phyloP scores from a whole-genome alignment of 2,113 vertebrate species.

The Epinephelus moara region DNA sequence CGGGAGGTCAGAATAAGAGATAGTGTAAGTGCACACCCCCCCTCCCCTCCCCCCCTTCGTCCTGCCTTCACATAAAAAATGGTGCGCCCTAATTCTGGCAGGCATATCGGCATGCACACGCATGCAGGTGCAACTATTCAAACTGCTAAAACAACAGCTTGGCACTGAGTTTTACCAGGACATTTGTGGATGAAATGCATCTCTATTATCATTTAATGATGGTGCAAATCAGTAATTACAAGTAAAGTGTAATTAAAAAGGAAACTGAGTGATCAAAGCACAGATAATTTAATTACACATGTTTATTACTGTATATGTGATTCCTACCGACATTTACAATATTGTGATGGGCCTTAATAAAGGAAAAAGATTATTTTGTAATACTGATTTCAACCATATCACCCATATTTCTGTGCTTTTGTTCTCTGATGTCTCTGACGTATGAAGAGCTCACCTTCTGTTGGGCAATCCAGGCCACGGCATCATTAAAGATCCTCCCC shows the following conservation, averaged over 20 bases:
- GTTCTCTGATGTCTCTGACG: neutral
- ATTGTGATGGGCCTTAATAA: neutral
- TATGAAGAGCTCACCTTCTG: conserved; percentile 88
- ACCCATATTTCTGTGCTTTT: neutral
- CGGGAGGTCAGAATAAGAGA: conserved; percentile 64
- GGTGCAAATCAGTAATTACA: neutral
- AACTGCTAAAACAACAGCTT: conserved; percentile 8
- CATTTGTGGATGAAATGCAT: neutral
- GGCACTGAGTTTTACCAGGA: conserved; percentile 6
- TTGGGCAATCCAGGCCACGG: conserved; percentile 91
- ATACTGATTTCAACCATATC: neutral
- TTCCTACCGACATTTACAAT: neutral
- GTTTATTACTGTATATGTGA: neutral
- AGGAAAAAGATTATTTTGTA: too few relatives aligned
- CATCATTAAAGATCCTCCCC: conserved; percentile 86
- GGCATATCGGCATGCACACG: conserved; percentile 21
- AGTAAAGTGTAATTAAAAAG: neutral
- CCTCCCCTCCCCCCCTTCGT: neutral
- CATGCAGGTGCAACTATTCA: conserved; percentile 27
- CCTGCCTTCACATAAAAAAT: conserved; percentile 4
- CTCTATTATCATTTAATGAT: neutral
- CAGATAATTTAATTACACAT: too few relatives aligned
- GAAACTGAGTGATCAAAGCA: neutral
- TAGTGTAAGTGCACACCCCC: conserved; percentile 28
- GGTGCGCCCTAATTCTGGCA: neutral